Percentiles rank a stretch among this genome's conserved stretches.
Evolutionary conservation across 1,140 invertebrate species (phyloP).

Genomic region (Formica selysi): DNA sequence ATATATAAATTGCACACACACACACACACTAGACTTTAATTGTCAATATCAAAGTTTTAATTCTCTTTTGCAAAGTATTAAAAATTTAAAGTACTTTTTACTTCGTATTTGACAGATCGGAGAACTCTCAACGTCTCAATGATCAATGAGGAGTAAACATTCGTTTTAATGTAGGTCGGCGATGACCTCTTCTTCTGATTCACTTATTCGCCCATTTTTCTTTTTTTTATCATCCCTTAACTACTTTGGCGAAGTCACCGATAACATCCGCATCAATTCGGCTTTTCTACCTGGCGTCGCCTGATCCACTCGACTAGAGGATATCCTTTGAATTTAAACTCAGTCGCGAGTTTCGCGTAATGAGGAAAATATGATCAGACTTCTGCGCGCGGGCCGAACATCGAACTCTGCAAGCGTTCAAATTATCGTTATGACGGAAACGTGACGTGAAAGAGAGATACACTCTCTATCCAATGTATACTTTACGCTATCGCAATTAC

Average conservation of each 20-base stretch:
- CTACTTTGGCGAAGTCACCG: constrained; percentile 27
- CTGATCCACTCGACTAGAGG: constrained; percentile 22
- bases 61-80: neutral
- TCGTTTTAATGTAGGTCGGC: constrained; percentile 11
- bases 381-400: neutral
- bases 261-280: constrained; percentile 34
- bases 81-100: neutral
- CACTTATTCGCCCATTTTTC: neutral
- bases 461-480: constrained; percentile 9
- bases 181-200: constrained; percentile 7
- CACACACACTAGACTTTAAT: neutral
- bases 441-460: constrained; percentile 35
- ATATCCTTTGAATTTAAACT: constrained; percentile 57
- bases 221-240: constrained; percentile 15
- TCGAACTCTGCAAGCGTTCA: constrained; percentile 19
- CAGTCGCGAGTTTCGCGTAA: constrained; percentile 43
- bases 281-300: constrained; percentile 27
- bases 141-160: constrained; percentile 11
- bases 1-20: no score
- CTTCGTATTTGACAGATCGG: neutral
- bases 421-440: constrained; percentile 42
- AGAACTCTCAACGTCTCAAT: constrained; percentile 15
- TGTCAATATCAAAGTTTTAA: constrained; percentile 3
- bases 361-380: constrained; percentile 58
- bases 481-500: constrained; percentile 18